Percentiles rank a stretch among this genome's conserved stretches.
Conservation (phyloP, 2,888 invertebrate species). For the Colostygia pectinataria region DNA sequence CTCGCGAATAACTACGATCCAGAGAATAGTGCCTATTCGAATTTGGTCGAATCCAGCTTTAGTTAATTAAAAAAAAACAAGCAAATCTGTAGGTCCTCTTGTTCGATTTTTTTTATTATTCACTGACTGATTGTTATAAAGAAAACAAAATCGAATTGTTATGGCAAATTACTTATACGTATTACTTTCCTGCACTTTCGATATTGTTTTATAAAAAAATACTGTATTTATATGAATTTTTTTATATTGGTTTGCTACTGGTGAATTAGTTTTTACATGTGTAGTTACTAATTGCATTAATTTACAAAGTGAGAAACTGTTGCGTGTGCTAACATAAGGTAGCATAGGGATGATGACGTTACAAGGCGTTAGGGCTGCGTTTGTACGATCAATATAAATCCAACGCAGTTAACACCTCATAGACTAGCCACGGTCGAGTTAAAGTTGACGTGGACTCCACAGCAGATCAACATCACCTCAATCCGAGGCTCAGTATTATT, state of each 20-base stretch:
- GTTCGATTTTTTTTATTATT: no score
- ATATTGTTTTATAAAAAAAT: conserved; percentile 4
- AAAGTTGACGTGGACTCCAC: no score
- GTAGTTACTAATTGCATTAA: conserved; percentile 16
- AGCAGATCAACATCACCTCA: no score
- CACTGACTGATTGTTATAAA: conserved; percentile 8
- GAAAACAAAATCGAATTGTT: neutral
- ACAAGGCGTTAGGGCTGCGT: conserved; percentile 39
- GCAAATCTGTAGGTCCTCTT: conserved; percentile 3
- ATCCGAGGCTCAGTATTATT: no score
- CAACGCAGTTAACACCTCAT: neutral
- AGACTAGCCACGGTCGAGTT: no score
- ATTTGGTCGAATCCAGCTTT: no score
- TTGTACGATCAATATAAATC: conserved; percentile 4
- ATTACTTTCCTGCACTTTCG: conserved; percentile 10
- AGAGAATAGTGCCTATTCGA: no score
- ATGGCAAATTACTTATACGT: conserved; percentile 17
- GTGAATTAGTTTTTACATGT: conserved; percentile 15
- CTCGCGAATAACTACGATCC: no score
- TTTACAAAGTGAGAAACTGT: conserved; percentile 15
- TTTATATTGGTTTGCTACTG: conserved; percentile 5
- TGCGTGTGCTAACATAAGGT: conserved; percentile 18
- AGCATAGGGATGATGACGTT: conserved; percentile 16
- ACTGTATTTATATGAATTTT: conserved; percentile 4
- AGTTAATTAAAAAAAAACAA: neutral